Base-by-base conservation (phyloP, 2,888 invertebrate genomes). In the Drosophila robusta region DNA sequence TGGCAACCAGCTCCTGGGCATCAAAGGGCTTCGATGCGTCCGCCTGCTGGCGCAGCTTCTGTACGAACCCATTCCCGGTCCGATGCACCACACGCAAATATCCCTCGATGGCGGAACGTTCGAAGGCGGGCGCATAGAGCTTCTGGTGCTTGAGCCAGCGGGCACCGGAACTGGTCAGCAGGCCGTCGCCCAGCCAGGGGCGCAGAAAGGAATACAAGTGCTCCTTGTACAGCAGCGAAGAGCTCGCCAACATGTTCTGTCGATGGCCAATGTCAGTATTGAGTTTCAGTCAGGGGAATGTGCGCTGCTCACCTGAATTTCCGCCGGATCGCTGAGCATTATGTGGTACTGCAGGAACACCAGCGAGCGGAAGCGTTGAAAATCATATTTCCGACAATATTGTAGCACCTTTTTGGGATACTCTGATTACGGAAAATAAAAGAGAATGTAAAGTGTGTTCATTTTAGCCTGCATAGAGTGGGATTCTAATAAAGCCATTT, bases 101-200 rank as follows among this genome's bases (percentile, higher is more conserved):
- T 7, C 86, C 89, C 16, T 80, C 78, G 34, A 90, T 81, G 56
- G 90, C 83, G 32, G 78, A 39, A n/a, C 74, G 70, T 39, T 91
- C 90, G 76, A 94, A 94, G 8, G 93, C 92, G 12, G 93, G 93
- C 6, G 92, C 91, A 47, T 93, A 93, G 34, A 93, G 84, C 89
- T 93, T 93, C 57, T 93, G 91, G 69, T 93, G 93, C 32, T 92
- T 91, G n/a, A 91, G 85, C 93, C 93, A 94, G 72, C 93, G 92
- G 26, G 91, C 89, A 32, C 90, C 85, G 57, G 89, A 91, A 36
- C 93, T 92, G 14, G 93, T 93, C 5, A 93, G 83, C 1, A 93
- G 89, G 5, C 93, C 93, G 38, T 92, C 90, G 9, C 93, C 93
- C 24, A 93, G 87, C 93, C 93, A 93, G 7, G 92, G 91, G 5